phyloP scores from a whole-genome alignment of 1,140 invertebrate species.

The Drosophila ironensis region DNA sequence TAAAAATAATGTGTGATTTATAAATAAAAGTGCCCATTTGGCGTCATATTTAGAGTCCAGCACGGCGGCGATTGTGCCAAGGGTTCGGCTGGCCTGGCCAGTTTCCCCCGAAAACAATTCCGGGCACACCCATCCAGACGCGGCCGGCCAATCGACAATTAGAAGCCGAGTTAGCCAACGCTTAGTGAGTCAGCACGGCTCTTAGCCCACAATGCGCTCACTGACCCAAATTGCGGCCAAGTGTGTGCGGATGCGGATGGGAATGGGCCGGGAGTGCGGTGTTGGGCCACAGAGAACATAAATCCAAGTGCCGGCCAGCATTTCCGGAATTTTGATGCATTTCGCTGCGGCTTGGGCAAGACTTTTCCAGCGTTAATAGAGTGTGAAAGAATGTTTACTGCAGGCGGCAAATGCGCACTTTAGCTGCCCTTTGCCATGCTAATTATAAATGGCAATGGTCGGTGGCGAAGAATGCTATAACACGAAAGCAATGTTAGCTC shows the following conservation, averaged over 20 bases:
- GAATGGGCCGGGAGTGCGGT: too few species aligned
- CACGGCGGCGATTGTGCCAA: constrained; percentile 42
- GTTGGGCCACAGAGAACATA: constrained; percentile 26
- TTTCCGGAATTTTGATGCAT: constrained; percentile 74
- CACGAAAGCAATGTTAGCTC: too few species aligned
- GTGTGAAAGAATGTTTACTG: constrained; percentile 62
- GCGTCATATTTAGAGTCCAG: constrained; percentile 36
- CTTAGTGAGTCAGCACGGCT: constrained; percentile 39
- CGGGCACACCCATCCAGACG: constrained; percentile 42
- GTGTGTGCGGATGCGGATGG: not conserved
- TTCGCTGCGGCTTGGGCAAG: constrained; percentile 25
- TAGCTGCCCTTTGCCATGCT: constrained; percentile 5
- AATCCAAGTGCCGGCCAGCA: constrained; percentile 50
- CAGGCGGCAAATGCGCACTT: constrained; percentile 5
- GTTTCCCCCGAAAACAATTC: constrained; percentile 10
- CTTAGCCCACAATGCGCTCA: constrained; percentile 35
- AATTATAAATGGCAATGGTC: constrained; percentile 2
- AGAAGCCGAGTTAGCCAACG: constrained; percentile 62
- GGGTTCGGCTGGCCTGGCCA: constrained; percentile 21
- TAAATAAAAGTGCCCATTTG: constrained; percentile 40
- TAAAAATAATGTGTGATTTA: constrained; percentile 46
- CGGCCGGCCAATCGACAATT: constrained; percentile 47
- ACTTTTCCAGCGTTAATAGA: constrained; percentile 61
- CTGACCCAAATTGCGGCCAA: constrained; percentile 61
- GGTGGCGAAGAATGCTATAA: too few species aligned